Conservation (phyloP, 2,888 invertebrate genomes). For the Podotricha telesiphe region DNA sequence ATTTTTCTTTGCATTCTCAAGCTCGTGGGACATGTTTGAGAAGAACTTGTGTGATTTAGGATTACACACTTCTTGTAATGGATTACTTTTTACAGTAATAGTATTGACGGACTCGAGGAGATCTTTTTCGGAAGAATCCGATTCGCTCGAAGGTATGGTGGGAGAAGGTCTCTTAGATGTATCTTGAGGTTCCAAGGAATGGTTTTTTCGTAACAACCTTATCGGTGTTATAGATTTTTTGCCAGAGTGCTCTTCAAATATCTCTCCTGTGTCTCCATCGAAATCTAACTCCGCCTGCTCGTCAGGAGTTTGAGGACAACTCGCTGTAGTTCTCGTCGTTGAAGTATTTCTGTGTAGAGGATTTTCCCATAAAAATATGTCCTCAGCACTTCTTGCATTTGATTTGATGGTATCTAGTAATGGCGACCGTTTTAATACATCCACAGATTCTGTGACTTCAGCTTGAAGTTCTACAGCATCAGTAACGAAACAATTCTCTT, state of each 20-base stretch:
- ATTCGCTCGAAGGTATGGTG: conserved; percentile 67
- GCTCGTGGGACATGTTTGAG: conserved; percentile 79
- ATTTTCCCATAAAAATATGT: conserved; percentile 92
- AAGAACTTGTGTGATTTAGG: conserved; percentile 78
- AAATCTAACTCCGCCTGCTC: conserved; percentile 89
- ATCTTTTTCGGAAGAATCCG: conserved; percentile 73
- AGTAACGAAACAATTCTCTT: conserved; percentile 54
- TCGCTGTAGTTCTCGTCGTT: conserved; percentile 70
- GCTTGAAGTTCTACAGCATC: conserved; percentile 56
- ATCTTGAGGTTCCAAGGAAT: conserved; percentile 67
- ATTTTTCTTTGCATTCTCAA: conserved; percentile 76
- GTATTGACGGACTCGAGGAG: conserved; percentile 50
- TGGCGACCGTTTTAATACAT: conserved; percentile 65
- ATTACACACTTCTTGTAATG: conserved; percentile 54
- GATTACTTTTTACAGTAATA: conserved; percentile 51
- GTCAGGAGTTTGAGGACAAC: conserved; percentile 86
- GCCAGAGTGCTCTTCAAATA: conserved; percentile 86
- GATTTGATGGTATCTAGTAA: conserved; percentile 67
- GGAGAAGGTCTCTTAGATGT: conserved; percentile 54
- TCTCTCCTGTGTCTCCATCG: conserved; percentile 84
- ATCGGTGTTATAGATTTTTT: conserved; percentile 88
- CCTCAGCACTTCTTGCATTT: conserved; percentile 83
- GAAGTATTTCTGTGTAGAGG: conserved; percentile 85
- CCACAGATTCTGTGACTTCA: conserved; percentile 55
- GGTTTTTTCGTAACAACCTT: conserved; percentile 80